These are phyloP conservation scores for human (Homo sapiens) DNA, from an alignment of 2,113 vertebrate species.

Conservation along the genomic window GRCh38 chr3:177784001-177784500, in stretches of 20 bases:
- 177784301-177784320: neutral
- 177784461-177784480: neutral
- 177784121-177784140: neutral
- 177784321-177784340: neutral
- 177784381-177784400: neutral
- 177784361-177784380: neutral
- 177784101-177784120: neutral
- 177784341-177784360: neutral
- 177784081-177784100: neutral
- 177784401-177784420: neutral
- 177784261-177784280: neutral
- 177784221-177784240: neutral
- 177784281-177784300: neutral
- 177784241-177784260: neutral
- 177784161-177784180: neutral
- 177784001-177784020: neutral
- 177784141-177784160: neutral
- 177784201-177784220: neutral
- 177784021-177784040: neutral
- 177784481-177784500: neutral
- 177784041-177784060: neutral
- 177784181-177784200: neutral
- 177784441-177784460: neutral
- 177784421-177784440: neutral
- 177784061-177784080: neutral